These are phyloP conservation scores for Drosophila flavopinicola DNA, from an alignment of 2,888 invertebrate species.

Conservation along the genomic window DNA sequence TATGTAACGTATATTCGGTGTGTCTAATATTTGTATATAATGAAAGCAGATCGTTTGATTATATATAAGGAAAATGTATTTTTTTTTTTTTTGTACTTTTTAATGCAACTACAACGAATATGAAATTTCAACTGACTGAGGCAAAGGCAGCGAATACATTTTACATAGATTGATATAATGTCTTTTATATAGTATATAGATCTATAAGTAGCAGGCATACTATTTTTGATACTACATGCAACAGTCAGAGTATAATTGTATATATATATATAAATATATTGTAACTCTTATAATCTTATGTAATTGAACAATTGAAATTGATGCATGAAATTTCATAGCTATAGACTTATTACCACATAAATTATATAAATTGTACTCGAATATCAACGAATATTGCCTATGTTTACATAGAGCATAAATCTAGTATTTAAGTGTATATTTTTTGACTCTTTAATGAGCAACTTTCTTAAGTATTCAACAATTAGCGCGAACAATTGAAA, in stretches of 20 bases:
- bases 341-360: constrained; percentile 11
- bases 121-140: constrained; percentile 57
- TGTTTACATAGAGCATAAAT: constrained; percentile 16
- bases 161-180: constrained; percentile 10
- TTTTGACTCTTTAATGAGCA: constrained; percentile 10
- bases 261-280: constrained; percentile 5
- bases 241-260: constrained; percentile 22
- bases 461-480: constrained; percentile 36
- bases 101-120: constrained; percentile 48
- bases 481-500: constrained; percentile 48
- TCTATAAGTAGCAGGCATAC: constrained; percentile 32
- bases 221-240: constrained; percentile 47
- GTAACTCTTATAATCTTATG: constrained; percentile 7
- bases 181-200: constrained; percentile 7
- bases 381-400: constrained; percentile 46
- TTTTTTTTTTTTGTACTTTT: constrained; percentile 20
- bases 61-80: constrained; percentile 18
- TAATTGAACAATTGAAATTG: constrained; percentile 50
- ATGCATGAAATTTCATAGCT: constrained; percentile 34
- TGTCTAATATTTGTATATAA: constrained; percentile 37
- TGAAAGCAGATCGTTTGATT: constrained; percentile 20
- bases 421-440: constrained; percentile 18
- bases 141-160: constrained; percentile 51
- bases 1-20: constrained; percentile 25
- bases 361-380: constrained; percentile 12